phyloP scores from a whole-genome alignment of 2,797 vertebrate species.

The Lepidocolaptes lacrymiger region DNA sequence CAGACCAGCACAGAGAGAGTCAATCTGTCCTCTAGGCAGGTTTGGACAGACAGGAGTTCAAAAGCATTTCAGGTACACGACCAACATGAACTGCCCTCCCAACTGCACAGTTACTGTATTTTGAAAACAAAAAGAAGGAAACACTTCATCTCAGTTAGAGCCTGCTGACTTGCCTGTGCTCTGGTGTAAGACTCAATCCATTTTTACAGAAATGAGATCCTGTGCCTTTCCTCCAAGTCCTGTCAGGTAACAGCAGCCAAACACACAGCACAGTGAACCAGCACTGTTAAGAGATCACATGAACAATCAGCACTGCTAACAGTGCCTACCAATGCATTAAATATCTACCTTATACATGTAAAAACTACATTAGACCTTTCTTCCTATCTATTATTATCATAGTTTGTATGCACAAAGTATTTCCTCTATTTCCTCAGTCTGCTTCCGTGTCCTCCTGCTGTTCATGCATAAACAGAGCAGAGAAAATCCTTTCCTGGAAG shows the following conservation, averaged over 20 bases:
- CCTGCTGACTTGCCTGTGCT: neutral
- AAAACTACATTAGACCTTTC: neutral
- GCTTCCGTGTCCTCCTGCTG: neutral
- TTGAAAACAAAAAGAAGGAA: neutral
- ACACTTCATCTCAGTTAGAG: neutral
- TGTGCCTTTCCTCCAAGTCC: neutral
- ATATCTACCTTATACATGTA: neutral
- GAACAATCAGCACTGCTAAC: neutral
- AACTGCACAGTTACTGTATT: neutral
- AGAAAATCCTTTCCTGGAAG: neutral
- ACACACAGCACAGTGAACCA: accelerated
- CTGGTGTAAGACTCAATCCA: too few relatives aligned
- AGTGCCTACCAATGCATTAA: neutral
- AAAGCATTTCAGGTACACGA: neutral
- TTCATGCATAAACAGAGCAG: neutral
- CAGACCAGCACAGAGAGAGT: accelerated
- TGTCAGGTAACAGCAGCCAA: neutral
- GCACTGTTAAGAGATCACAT: neutral
- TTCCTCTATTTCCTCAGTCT: neutral
- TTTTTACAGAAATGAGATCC: neutral
- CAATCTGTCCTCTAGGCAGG: neutral
- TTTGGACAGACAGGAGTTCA: neutral
- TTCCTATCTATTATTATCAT: neutral
- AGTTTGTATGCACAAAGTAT: neutral
- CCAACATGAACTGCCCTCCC: neutral